A percentile compares a stretch with the other conserved stretches of the same genome.
phyloP scores from a whole-genome alignment of 35 echinoderm and acorn worm species.

The Hemicentrotus pulcherrimus region DNA sequence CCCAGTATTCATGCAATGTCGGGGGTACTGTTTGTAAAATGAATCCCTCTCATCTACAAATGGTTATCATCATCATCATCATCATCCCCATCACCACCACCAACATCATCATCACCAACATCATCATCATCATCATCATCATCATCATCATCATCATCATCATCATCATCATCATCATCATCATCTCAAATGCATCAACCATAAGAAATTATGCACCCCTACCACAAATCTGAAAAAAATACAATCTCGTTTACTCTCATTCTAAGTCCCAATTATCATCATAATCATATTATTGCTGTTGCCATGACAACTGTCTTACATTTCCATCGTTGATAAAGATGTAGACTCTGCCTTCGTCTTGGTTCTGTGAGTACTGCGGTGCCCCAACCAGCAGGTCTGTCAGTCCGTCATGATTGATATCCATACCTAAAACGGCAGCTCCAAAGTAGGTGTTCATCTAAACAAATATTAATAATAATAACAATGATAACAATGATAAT shows the following conservation, averaged over 20 bases:
- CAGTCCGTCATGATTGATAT: constrained; percentile 82
- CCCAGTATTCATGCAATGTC: too few species aligned
- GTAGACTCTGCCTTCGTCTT: constrained; percentile 94
- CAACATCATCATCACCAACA: constrained; percentile 2
- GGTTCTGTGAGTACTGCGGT: constrained; percentile 71
- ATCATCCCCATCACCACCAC: background rate
- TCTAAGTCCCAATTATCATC: too few species aligned
- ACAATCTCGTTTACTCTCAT: too few species aligned
- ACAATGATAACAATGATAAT: too few species aligned
- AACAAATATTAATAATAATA: background rate
- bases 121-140: constrained; percentile 19
- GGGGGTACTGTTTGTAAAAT: too few species aligned
- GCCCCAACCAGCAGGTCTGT: constrained; percentile 93
- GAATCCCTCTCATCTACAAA: too few species aligned
- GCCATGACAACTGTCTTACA: constrained; percentile 52
- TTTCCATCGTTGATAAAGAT: constrained; percentile 89
- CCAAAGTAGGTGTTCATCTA: constrained; percentile 98
- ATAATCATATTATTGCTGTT: background rate
- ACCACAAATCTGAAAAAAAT: too few species aligned
- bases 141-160: background rate
- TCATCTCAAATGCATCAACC: background rate
- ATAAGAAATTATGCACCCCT: too few species aligned
- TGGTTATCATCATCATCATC: constrained; percentile 25
- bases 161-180: constrained; percentile 13
- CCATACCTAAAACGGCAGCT: constrained; percentile 74